Evolutionary conservation across 2,113 vertebrate species (phyloP), one percentile per base, ranked within the genome.

Genomic region (Periophthalmodon schlosseri): DNA sequence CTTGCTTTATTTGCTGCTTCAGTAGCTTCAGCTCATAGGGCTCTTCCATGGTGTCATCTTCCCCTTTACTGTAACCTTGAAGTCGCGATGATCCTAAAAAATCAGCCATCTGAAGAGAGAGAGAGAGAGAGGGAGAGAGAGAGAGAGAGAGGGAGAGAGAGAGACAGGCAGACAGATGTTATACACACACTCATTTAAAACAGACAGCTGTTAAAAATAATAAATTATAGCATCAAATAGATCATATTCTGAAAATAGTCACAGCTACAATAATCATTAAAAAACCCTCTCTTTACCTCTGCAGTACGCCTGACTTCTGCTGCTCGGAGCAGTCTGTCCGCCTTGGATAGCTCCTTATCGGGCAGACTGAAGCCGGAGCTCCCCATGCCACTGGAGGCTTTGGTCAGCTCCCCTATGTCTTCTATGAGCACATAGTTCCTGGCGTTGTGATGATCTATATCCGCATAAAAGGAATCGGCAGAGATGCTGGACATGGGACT

Each of bases 1-100:
- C 98, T 73, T 99, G 98, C 65, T 99, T 99, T 78, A 99, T 99
- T 87, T 99, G 98, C 63, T 99, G 97, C 82, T 99, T 99, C 67
- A 99, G 91, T 73, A 99, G 94, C 77, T 98, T 99, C 67, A 99
- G 88, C 80, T 99, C 98, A 87, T 98, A 99, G 15, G 98, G 97
- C 33, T 99, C 98, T 74, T 99, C 97, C 97, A 99, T 99, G 5
- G 97, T 90, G 47, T 99, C 97, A 83, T 99, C 98, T 70, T 99
- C 98, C 36, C 94, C 93, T 93, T 99, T 99, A 78, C 95, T 94
- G 73, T 98, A 99, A 49, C 95, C 92, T 72, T 98, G 97, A 71
- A 98, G 85, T 57, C 96, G 93, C 44, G 96, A 93, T 52, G 96
- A 94, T 5, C 91, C 91, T 71, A 95, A 88, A 76, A 94, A 95